A percentile compares a stretch with the other conserved stretches of the same genome.
phyloP scores from a whole-genome alignment of 2,113 vertebrate genomes.

The Forbesichthys papilliferus region DNA sequence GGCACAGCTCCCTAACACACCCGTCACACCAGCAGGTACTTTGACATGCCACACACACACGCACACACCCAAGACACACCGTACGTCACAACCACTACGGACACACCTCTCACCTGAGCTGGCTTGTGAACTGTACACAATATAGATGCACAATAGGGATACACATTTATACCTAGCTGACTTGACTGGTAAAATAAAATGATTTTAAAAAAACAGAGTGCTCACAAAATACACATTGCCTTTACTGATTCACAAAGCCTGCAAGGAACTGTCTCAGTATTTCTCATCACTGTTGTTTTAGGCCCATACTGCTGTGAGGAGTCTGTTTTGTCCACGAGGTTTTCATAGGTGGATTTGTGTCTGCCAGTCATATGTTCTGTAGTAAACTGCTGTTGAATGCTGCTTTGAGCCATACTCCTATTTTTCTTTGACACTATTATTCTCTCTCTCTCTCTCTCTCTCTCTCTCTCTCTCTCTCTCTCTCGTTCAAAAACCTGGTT shows the following conservation, averaged over 20 bases:
- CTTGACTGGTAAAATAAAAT: no score
- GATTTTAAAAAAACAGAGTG: neutral
- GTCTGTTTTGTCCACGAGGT: neutral
- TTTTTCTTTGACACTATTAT: conserved; percentile 5
- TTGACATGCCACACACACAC: conserved; percentile 7
- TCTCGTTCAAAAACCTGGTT: conserved; percentile 36
- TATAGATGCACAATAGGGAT: neutral
- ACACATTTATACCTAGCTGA: no score
- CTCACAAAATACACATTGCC: neutral
- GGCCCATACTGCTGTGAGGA: neutral
- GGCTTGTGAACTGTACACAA: neutral
- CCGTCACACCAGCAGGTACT: conserved; percentile 78
- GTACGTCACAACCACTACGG: neutral
- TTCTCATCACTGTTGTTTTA: neutral
- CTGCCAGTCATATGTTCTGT: conserved; percentile 49
- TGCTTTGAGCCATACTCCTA: conserved; percentile 66
- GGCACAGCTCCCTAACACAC: conserved; percentile 72
- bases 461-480: conserved; percentile 49
- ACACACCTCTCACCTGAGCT: no score
- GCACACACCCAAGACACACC: conserved; percentile 10
- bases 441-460: conserved; percentile 13
- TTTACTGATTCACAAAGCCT: neutral
- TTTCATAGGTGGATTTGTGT: conserved; percentile 22
- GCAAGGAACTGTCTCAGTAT: neutral
- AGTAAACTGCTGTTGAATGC: conserved; percentile 47